Percentiles rank a stretch among this genome's conserved stretches.
These are phyloP conservation scores for Trichonephila clavipes DNA, from an alignment of 1,140 invertebrate genomes.

Conservation along the genomic window DNA sequence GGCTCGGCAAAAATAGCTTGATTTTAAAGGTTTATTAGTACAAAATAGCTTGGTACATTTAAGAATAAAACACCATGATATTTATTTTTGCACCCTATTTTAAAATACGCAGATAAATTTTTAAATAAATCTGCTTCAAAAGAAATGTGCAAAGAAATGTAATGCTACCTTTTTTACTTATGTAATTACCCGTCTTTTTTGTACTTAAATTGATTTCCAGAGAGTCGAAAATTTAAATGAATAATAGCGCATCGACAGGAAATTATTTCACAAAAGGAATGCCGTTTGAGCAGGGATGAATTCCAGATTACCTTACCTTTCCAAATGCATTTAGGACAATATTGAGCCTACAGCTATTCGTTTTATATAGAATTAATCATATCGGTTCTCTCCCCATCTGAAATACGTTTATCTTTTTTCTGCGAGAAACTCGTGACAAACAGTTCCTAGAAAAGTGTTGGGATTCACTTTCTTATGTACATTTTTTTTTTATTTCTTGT, in stretches of 20 bases:
- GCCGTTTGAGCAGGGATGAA: background rate
- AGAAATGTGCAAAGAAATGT: no score
- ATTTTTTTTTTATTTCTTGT: conserved; percentile 10
- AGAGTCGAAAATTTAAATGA: no score
- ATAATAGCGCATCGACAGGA: background rate
- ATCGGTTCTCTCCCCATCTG: background rate
- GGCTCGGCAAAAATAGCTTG: no score
- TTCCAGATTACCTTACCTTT: background rate
- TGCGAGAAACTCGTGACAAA: conserved; percentile 36
- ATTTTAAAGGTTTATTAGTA: no score
- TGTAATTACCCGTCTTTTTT: no score
- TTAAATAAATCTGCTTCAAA: no score
- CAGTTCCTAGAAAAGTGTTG: background rate
- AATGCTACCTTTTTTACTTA: no score
- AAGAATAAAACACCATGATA: no score
- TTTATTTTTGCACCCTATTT: no score
- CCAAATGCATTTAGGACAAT: background rate
- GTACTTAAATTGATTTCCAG: no score
- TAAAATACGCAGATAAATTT: no score
- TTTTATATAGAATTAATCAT: background rate
- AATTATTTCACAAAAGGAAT: background rate
- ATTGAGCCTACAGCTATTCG: background rate
- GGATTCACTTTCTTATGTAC: background rate
- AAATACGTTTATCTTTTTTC: conserved; percentile 42
- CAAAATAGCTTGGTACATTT: no score